These are phyloP conservation scores for Psittacula echo DNA, from an alignment of 2,797 vertebrate genomes.

Conservation along the genomic window DNA sequence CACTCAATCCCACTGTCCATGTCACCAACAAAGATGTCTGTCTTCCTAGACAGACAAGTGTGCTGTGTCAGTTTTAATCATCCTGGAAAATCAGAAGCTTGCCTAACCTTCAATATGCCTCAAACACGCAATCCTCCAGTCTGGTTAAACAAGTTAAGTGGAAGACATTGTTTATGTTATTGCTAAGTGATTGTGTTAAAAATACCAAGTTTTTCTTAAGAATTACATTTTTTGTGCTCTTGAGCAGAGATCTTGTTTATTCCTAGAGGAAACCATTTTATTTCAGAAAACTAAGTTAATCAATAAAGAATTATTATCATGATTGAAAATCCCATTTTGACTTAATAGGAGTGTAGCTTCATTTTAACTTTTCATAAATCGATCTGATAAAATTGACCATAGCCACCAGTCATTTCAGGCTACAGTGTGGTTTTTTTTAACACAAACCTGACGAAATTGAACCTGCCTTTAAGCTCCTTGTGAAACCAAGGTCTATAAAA, in stretches of 20 bases:
- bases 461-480: background rate
- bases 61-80: background rate
- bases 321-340: background rate
- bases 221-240: background rate
- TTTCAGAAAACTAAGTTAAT: background rate
- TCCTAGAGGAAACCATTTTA: background rate
- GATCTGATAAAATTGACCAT: background rate
- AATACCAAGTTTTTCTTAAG: background rate
- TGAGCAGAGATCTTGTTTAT: background rate
- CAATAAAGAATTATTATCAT: background rate
- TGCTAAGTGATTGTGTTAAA: background rate
- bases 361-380: background rate
- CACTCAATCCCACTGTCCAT: background rate
- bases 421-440: background rate
- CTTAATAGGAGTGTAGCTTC: background rate
- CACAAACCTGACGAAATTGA: background rate
- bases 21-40: background rate
- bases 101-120: background rate
- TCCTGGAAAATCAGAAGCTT: background rate
- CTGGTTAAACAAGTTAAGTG: background rate
- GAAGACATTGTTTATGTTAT: background rate
- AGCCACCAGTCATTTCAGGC: background rate
- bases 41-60: conserved; percentile 6
- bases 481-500: background rate
- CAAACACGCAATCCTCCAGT: background rate